Evolutionary conservation across 2,888 invertebrate species (phyloP), one percentile per base, ranked within the genome.

Genomic region (Syritta pipiens): DNA sequence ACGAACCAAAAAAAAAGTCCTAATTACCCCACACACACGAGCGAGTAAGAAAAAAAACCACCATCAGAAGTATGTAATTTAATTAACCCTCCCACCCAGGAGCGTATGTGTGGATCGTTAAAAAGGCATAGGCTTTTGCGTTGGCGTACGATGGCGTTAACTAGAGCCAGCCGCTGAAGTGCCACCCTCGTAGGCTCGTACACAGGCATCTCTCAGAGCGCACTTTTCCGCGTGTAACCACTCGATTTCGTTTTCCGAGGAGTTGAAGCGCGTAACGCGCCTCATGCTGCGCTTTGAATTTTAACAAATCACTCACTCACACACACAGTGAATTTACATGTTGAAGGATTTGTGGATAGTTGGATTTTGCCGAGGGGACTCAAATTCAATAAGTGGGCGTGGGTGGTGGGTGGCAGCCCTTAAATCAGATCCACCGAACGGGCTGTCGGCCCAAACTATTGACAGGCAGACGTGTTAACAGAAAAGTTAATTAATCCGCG

Each of bases 401-500:
- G 3, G 19, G 20, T 7, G 24, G 10, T 14, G n/a, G 3, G 14
- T n/a, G n/a, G n/a, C n/a, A n/a, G 4, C 51, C 19, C 49, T n/a
- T 12, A 51, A 51, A 51, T 32, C 49, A 32, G 32, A 51, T 32
- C 20, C 12, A 10, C 17, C 17, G 14, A 24, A 37, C 12, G 35
- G n/a, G n/a, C n/a, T n/a, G n/a, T n/a, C n/a, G n/a, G n/a, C 10
- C 26, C 3, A 24, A 46, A 51, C 32, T 51, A 35, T 42, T 57
- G 59, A 59, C 44, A 44, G 46, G n/a, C 22, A 42, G 35, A 1
- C 30, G 14, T 30, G 44, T 20, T 44, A 44, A 44, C 14, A 32
- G 22, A 44, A 46, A 59, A 44, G 44, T 46, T 44, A 59, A 59
- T 59, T 59, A 59, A 59, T 30, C 32, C 14, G 10, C n/a, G 12